Base-by-base conservation (phyloP, 1,140 invertebrate species). In the Cyclina sinensis region DNA sequence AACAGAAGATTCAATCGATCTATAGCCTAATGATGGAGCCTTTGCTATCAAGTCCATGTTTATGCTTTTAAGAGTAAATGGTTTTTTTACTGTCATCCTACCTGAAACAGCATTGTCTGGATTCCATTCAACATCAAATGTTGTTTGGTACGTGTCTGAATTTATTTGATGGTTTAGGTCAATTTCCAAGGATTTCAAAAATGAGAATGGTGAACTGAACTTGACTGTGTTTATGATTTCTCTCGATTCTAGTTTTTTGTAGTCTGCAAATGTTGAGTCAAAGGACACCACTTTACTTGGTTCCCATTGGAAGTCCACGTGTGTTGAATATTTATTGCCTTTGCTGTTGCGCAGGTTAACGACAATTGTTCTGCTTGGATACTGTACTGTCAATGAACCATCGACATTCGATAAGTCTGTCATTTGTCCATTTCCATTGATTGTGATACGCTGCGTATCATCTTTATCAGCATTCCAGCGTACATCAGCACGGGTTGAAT, bases 401-500 rank as follows among this genome's bases (percentile, higher is more conserved):
- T 91, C 90, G 27, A 89, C 57, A 24, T 82, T 68, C 0, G 59
- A 27, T 18, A 86, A 43, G 3, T 51, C 73, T n/a, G 39, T 12
- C 14, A 76, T 39, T 27, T 76, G 70, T 12, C 79, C 46, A 46
- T 80, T 88, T 3, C 74, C 80, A 37, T 59, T 27, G 16, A 88
- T 18, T 0, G 65, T 81, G 21, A 90, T n/a, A 21, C 78, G 37
- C 54, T 86, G 76, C 4, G 74, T 73, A 54, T 82, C 82, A 79
- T 90, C 89, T 76, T 35, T 86, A n/a, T 90, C 84, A 32, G 89
- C 91, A 82, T 91, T 84, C 91, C 91, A 91, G 43, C 84, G 80
- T 5, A 86, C 12, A 30, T 91, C 80, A 43, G 86, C 59, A 18
- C 79, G 70, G 48, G 70, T 86, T 16, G 43, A 62, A 35, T 86